Conservation (phyloP, 2,888 invertebrate genomes). For the Xestia sexstrigata region DNA sequence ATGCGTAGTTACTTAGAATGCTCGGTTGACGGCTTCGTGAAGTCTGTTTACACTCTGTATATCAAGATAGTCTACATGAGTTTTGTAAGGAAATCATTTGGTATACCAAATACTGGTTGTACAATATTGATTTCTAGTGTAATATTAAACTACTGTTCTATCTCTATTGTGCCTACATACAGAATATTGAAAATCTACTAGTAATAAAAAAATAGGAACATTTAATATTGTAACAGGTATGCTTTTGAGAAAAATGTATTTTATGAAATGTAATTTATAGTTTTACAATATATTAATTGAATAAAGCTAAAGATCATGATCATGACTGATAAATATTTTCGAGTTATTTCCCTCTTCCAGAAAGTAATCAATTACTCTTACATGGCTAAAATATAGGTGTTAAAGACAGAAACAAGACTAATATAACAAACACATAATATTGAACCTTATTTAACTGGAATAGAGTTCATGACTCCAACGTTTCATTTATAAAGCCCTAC, state of each 20-base stretch:
- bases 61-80: background rate
- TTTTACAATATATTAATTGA: conserved; percentile 13
- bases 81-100: background rate
- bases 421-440: conserved; percentile 29
- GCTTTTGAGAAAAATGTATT: background rate
- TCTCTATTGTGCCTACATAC: conserved; percentile 4
- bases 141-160: conserved; percentile 26
- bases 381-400: background rate
- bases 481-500: background rate
- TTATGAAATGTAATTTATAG: conserved; percentile 5
- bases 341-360: background rate
- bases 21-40: no score
- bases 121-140: background rate
- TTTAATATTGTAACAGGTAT: background rate
- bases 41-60: background rate
- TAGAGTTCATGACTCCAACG: conserved; percentile 13
- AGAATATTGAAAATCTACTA: background rate
- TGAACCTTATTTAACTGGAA: conserved; percentile 20
- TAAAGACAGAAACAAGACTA: background rate
- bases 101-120: background rate
- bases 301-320: background rate
- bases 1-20: no score
- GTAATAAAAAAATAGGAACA: background rate
- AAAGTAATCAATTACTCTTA: conserved; percentile 10
- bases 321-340: background rate